Evolutionary conservation across 2,888 invertebrate genomes (phyloP).

Genomic region (Drosophila mettleri): DNA sequence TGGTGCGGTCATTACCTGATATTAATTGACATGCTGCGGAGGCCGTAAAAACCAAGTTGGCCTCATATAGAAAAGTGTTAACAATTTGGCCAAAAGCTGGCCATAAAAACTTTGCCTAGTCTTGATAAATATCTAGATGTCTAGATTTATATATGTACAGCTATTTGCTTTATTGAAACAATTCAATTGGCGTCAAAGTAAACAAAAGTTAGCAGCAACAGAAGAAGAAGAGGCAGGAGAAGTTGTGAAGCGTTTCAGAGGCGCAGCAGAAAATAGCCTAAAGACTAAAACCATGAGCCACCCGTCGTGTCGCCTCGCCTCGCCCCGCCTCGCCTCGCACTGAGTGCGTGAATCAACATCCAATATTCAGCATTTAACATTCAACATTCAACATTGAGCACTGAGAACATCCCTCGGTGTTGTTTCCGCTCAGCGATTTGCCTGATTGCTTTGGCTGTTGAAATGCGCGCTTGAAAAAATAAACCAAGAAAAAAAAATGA

Average conservation of each 20-base stretch:
- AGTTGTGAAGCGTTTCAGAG: constrained; percentile 43
- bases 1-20: constrained; percentile 58
- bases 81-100: constrained; percentile 38
- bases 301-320: constrained; percentile 51
- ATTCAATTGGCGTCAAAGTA: constrained; percentile 70
- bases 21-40: constrained; percentile 60
- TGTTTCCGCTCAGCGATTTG: constrained; percentile 68
- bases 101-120: constrained; percentile 29
- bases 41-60: constrained; percentile 45
- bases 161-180: constrained; percentile 24
- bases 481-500: constrained; percentile 75
- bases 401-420: constrained; percentile 58
- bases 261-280: constrained; percentile 47
- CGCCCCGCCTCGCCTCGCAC: constrained; percentile 18
- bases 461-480: constrained; percentile 78
- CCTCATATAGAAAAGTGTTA: constrained; percentile 51
- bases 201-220: constrained; percentile 40
- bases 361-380: constrained; percentile 41
- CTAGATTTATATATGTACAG: not conserved
- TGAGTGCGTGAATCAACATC: constrained; percentile 43
- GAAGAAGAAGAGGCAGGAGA: not conserved
- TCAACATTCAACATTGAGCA: constrained; percentile 34
- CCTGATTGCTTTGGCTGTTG: constrained; percentile 76
- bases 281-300: constrained; percentile 18
- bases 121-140: not conserved